Evolutionary conservation across 2,113 vertebrate species (phyloP).

Genomic region (Cercocebus atys): DNA sequence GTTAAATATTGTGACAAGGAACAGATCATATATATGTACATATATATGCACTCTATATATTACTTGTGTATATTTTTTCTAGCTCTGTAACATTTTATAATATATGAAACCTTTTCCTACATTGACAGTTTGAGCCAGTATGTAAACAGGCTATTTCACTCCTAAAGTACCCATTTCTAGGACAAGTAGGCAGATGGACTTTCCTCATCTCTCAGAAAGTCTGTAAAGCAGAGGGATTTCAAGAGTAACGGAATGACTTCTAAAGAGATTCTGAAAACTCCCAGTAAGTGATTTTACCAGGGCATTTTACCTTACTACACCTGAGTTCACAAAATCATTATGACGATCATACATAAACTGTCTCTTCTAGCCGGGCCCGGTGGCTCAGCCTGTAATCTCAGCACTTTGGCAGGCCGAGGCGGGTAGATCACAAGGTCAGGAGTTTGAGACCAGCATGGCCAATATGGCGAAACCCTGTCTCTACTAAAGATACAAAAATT

Average conservation of each 20-base stretch:
- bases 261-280: slow-evolving; percentile 8
- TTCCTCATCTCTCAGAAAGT: slow-evolving; percentile 2
- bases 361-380: background rate
- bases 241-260: slow-evolving; percentile 12
- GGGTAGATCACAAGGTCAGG: too few species aligned
- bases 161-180: slow-evolving; percentile 20
- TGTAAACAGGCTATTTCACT: slow-evolving; percentile 53
- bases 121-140: slow-evolving; percentile 50
- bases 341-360: background rate
- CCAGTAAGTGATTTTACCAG: background rate
- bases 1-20: slow-evolving; percentile 90
- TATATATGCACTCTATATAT: slow-evolving; percentile 67
- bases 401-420: too few species aligned
- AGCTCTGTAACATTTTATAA: slow-evolving; percentile 61
- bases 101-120: slow-evolving; percentile 54
- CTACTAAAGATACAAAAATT: too few species aligned
- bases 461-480: too few species aligned
- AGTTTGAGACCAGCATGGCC: too few species aligned
- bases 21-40: slow-evolving; percentile 70
- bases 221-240: slow-evolving; percentile 11
- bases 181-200: slow-evolving; percentile 52
- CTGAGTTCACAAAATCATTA: background rate
- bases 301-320: background rate
- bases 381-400: too few species aligned
- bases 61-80: slow-evolving; percentile 59